A percentile compares a stretch with the other conserved stretches of the same genome.
Conservation (phyloP, 2,888 invertebrate species). For the Drosophila vallismaia region DNA sequence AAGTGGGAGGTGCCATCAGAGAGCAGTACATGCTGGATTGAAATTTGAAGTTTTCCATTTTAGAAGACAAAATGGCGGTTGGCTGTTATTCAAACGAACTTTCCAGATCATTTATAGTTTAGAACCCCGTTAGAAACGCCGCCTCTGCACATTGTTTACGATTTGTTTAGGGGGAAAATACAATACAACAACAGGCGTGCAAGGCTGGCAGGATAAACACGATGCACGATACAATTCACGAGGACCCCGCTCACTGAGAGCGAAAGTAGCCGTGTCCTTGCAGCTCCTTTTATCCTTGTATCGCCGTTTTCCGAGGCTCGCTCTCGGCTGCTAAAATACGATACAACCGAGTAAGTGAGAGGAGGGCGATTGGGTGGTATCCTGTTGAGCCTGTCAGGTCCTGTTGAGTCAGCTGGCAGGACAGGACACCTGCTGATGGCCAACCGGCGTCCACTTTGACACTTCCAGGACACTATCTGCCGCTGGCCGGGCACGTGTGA, state of each 20-base stretch:
- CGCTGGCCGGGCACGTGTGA: slow-evolving; percentile 59
- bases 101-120: slow-evolving; percentile 9
- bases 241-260: slow-evolving; percentile 61
- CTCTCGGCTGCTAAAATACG: slow-evolving; percentile 61
- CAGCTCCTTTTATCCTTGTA: slow-evolving; percentile 68
- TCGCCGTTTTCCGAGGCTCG: slow-evolving; percentile 67
- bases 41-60: slow-evolving; percentile 1
- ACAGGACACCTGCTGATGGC: slow-evolving; percentile 48
- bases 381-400: slow-evolving; percentile 73
- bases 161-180: slow-evolving; percentile 70
- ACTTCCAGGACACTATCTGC: slow-evolving; percentile 64
- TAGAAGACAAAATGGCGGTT: slow-evolving; percentile 66
- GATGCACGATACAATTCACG: slow-evolving; percentile 55
- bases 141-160: slow-evolving; percentile 82
- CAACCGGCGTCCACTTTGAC: slow-evolving; percentile 81
- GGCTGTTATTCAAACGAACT: background rate
- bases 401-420: slow-evolving; percentile 60
- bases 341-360: slow-evolving; percentile 59
- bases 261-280: slow-evolving; percentile 56
- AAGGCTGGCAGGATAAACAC: slow-evolving; percentile 52
- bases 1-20: slow-evolving; percentile 62
- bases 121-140: slow-evolving; percentile 56
- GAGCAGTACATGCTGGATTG: slow-evolving; percentile 7
- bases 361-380: slow-evolving; percentile 31
- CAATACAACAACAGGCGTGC: slow-evolving; percentile 55